Conservation (phyloP, 53 echinoderm and acorn worm species). For the Crossaster papposus region DNA sequence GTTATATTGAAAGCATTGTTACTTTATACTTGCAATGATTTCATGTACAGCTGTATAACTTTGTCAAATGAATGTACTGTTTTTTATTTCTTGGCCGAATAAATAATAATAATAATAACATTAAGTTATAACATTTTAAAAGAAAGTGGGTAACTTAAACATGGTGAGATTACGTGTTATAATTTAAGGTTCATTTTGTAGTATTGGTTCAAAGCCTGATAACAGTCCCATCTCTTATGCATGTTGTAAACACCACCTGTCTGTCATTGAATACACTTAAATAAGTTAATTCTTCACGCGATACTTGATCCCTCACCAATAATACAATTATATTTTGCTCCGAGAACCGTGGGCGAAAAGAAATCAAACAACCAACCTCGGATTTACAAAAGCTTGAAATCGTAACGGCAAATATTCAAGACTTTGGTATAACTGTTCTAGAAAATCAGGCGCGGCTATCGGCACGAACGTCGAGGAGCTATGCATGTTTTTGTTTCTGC, state of each 20-base stretch:
- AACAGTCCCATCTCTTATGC: background rate
- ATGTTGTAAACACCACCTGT: background rate
- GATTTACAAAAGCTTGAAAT: background rate
- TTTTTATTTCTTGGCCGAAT: no score
- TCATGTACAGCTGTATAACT: no score
- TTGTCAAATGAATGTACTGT: no score
- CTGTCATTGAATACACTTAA: slow-evolving; percentile 18
- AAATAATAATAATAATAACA: no score
- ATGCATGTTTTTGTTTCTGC: slow-evolving; percentile 13
- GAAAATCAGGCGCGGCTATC: background rate
- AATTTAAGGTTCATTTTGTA: background rate
- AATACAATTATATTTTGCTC: slow-evolving; percentile 25
- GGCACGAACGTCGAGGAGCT: background rate
- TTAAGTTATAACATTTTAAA: background rate
- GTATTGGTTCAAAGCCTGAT: background rate
- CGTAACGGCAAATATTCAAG: background rate
- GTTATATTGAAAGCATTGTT: no score
- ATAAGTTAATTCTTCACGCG: slow-evolving; percentile 10
- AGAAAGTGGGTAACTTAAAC: no score
- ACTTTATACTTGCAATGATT: no score
- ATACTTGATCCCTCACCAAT: slow-evolving; percentile 30
- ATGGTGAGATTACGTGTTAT: no score
- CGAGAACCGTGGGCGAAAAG: slow-evolving; percentile 35
- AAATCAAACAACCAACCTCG: slow-evolving; percentile 12
- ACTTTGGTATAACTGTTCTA: background rate